A percentile compares a stretch with the other conserved stretches of the same genome.
These are phyloP conservation scores for Tenthredo distinguenda DNA, from an alignment of 2,888 invertebrate species.

Conservation along the genomic window DNA sequence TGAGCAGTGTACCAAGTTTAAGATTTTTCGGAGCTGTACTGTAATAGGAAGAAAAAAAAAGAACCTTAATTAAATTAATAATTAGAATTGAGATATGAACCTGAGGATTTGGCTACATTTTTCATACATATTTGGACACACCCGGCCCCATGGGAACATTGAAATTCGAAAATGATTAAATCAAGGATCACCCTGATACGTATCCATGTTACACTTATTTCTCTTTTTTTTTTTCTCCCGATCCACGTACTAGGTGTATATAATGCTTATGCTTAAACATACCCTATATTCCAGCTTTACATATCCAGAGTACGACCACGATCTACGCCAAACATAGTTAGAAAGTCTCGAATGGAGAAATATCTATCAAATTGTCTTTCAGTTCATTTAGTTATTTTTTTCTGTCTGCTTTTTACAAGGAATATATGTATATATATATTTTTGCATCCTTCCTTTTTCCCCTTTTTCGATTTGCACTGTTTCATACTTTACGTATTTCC, in stretches of 20 bases:
- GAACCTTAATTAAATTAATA: too few species aligned
- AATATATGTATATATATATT: not conserved
- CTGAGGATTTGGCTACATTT: too few species aligned
- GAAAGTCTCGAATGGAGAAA: conserved; percentile 13
- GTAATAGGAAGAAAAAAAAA: too few species aligned
- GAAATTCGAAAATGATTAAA: too few species aligned
- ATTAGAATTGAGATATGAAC: too few species aligned
- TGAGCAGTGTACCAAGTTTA: too few species aligned
- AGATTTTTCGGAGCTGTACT: too few species aligned
- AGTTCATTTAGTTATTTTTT: not conserved
- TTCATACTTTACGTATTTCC: not conserved
- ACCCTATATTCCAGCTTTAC: not conserved
- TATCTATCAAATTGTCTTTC: not conserved
- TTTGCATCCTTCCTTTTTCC: not conserved
- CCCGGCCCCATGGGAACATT: too few species aligned
- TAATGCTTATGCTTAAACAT: not conserved
- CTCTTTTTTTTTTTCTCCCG: not conserved
- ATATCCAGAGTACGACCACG: not conserved
- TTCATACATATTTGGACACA: too few species aligned
- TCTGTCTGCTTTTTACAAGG: not conserved
- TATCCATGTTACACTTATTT: not conserved
- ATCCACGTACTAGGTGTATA: not conserved
- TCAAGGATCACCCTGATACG: too few species aligned
- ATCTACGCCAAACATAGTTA: conserved; percentile 11
- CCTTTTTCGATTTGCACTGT: not conserved